Percentiles rank a stretch among this genome's conserved stretches.
phyloP scores from a whole-genome alignment of 2,888 invertebrate genomes.

The Camponotus fellah region DNA sequence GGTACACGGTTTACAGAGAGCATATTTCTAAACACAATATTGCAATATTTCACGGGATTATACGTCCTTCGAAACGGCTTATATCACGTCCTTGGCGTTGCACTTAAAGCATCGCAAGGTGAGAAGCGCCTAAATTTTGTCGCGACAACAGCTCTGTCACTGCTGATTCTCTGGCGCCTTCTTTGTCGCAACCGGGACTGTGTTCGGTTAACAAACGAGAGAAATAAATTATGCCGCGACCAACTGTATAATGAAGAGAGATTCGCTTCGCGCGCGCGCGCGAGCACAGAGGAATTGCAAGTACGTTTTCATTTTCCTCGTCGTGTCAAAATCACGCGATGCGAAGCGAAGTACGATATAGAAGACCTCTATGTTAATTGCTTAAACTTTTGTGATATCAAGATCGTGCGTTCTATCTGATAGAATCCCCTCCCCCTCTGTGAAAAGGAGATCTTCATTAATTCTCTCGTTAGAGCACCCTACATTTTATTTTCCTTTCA shows the following conservation, averaged over 20 bases:
- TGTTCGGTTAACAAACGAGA: constrained; percentile 43
- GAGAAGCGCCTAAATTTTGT: constrained; percentile 22
- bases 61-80: constrained; percentile 7
- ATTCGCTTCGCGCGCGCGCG: constrained; percentile 10
- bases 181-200: neutral
- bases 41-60: constrained; percentile 22
- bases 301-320: constrained; percentile 20
- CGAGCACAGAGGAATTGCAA: constrained; percentile 6
- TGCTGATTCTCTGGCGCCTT: neutral
- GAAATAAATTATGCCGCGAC: constrained; percentile 55
- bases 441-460: neutral
- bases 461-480: neutral
- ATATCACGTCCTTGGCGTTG: constrained; percentile 4
- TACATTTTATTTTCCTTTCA: neutral
- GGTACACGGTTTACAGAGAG: neutral
- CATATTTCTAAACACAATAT: neutral
- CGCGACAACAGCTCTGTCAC: neutral
- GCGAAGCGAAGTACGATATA: neutral
- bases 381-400: constrained; percentile 1
- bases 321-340: neutral
- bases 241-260: constrained; percentile 49
- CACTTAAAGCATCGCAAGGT: neutral
- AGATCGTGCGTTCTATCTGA: neutral
- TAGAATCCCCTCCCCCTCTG: neutral
- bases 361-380: constrained; percentile 23